phyloP scores from a whole-genome alignment of 2,797 vertebrate species.

The Dryobates pubescens region DNA sequence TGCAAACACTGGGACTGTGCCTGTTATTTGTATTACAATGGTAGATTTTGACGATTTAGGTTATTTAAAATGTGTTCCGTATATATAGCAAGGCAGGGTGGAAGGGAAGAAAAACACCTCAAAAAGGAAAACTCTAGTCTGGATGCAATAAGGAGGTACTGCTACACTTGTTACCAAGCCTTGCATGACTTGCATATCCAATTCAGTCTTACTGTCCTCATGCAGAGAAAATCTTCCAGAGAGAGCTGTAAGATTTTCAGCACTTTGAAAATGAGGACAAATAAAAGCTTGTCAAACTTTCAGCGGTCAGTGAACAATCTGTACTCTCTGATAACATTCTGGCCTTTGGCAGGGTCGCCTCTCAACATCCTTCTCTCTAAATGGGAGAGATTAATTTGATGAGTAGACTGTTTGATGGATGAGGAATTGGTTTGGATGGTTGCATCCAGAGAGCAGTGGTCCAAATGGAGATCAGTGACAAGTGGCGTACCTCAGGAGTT shows the following conservation, averaged over 20 bases:
- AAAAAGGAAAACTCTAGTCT: background rate
- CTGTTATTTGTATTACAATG: background rate
- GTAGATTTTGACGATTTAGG: background rate
- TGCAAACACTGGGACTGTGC: background rate
- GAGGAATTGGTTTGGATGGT: background rate
- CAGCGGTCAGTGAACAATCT: background rate
- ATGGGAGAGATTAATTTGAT: too few relatives aligned
- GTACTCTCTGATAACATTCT: background rate
- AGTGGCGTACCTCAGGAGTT: background rate
- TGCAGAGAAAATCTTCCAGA: background rate
- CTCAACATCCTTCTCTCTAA: background rate
- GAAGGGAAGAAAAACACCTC: background rate
- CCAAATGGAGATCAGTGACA: background rate
- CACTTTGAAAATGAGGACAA: background rate
- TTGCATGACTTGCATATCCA: background rate
- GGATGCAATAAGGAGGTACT: background rate
- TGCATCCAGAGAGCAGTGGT: background rate
- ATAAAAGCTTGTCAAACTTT: background rate
- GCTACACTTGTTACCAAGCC: background rate
- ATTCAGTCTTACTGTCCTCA: background rate
- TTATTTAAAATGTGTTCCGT: background rate
- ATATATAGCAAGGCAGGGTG: background rate
- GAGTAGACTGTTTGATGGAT: background rate
- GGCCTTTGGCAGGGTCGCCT: background rate
- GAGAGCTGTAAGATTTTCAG: background rate